Percentiles rank a stretch among this genome's conserved stretches.
These are phyloP conservation scores for Corythornis vintsioides DNA, from an alignment of 2,113 vertebrate genomes.

Conservation along the genomic window DNA sequence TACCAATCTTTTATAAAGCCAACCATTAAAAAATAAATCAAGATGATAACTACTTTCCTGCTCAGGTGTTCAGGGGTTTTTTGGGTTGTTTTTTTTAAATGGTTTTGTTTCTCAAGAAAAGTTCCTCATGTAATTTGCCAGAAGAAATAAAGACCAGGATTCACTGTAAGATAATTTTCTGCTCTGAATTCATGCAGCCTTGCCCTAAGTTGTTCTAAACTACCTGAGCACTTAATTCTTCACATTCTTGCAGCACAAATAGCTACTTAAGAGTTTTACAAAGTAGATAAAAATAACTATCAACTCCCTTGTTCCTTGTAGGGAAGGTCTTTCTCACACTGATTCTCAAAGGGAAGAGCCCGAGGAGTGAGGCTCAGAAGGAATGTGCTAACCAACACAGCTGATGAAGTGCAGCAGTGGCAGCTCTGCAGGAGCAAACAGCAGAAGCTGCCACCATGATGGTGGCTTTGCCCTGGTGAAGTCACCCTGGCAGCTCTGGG, in stretches of 20 bases:
- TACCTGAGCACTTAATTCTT: neutral
- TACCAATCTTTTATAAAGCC: constrained; percentile 12
- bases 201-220: neutral
- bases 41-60: neutral
- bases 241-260: neutral
- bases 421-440: neutral
- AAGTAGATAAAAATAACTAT: neutral
- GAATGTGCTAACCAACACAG: too few relatives aligned
- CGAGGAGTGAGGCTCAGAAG: neutral
- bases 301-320: neutral
- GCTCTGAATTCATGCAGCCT: neutral
- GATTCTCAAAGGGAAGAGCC: neutral
- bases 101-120: neutral
- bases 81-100: neutral
- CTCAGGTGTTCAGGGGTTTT: neutral
- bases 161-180: neutral
- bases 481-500: rapidly evolving
- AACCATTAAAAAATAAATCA: neutral
- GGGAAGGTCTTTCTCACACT: neutral
- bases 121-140: neutral
- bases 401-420: neutral
- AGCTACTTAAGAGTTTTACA: neutral
- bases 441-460: neutral
- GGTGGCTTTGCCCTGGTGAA: neutral
- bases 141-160: neutral